Conservation (phyloP, 1,140 invertebrate genomes). For the Eumaeus atala region DNA sequence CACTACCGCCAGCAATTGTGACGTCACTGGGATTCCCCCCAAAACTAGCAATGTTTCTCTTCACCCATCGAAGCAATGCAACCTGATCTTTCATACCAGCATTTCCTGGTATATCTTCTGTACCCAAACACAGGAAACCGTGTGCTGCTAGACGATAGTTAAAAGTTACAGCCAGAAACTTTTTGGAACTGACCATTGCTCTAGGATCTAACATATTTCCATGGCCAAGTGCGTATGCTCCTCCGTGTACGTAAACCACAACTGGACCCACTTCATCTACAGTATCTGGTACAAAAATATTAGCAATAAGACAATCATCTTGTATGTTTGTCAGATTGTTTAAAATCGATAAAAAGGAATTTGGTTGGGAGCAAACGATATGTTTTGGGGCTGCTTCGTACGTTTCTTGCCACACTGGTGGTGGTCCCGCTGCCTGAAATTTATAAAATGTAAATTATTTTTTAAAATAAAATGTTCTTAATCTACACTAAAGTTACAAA, state of each 20-base stretch:
- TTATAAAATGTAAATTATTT: too few relatives aligned
- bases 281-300: constrained; percentile 38
- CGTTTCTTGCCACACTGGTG: constrained; percentile 34
- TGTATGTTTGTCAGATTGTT: constrained; percentile 16
- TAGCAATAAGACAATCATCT: constrained; percentile 40
- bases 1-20: constrained; percentile 40
- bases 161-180: constrained; percentile 34
- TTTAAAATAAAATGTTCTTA: too few relatives aligned
- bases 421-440: constrained; percentile 41
- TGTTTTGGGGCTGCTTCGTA: constrained; percentile 33
- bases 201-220: constrained; percentile 28
- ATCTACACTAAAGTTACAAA: too few relatives aligned
- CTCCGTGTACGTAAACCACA: constrained; percentile 40
- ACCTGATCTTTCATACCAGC: constrained; percentile 51
- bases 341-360: background rate
- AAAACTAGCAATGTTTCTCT: constrained; percentile 43
- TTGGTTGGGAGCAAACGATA: constrained; percentile 39
- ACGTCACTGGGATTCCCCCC: constrained; percentile 50
- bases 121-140: constrained; percentile 43
- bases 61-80: constrained; percentile 40
- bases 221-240: constrained; percentile 31
- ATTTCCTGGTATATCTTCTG: constrained; percentile 44
- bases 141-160: constrained; percentile 41
- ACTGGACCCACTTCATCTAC: constrained; percentile 36
- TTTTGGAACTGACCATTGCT: constrained; percentile 29